phyloP scores from a whole-genome alignment of 35 echinoderm and acorn worm genomes.

The Ophiothrix spiculata region DNA sequence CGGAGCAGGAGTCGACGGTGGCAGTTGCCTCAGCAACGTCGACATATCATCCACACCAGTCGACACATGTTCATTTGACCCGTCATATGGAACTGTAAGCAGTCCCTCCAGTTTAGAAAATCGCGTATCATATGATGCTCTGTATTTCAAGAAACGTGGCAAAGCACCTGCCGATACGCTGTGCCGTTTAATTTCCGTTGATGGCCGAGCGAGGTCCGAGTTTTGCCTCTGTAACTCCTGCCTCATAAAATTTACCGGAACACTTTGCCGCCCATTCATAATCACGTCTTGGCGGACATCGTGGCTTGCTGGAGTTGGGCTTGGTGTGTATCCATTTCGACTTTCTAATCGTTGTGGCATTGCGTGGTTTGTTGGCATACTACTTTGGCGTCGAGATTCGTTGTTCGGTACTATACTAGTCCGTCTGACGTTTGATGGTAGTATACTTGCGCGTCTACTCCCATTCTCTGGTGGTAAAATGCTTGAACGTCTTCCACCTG shows the following conservation, averaged over 20 bases:
- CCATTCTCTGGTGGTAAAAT: no score
- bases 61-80: no score
- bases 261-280: constrained; percentile 25
- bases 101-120: constrained; percentile 57
- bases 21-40: not conserved
- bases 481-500: no score
- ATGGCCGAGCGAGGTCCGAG: not conserved
- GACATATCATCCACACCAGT: constrained; percentile 2
- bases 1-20: not conserved
- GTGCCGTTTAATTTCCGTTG: no score
- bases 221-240: constrained; percentile 4
- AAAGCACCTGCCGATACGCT: constrained; percentile 30
- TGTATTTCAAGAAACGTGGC: constrained; percentile 67
- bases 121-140: constrained; percentile 70
- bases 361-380: no score
- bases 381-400: no score
- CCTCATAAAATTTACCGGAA: constrained; percentile 32
- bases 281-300: no score
- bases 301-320: no score
- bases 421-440: no score
- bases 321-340: not conserved
- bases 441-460: no score
- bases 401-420: no score
- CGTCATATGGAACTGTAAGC: constrained; percentile 48
- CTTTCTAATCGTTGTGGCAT: not conserved